Evolutionary conservation across 2,797 vertebrate genomes (phyloP).

Genomic region (Acanthurus leucopareius): DNA sequence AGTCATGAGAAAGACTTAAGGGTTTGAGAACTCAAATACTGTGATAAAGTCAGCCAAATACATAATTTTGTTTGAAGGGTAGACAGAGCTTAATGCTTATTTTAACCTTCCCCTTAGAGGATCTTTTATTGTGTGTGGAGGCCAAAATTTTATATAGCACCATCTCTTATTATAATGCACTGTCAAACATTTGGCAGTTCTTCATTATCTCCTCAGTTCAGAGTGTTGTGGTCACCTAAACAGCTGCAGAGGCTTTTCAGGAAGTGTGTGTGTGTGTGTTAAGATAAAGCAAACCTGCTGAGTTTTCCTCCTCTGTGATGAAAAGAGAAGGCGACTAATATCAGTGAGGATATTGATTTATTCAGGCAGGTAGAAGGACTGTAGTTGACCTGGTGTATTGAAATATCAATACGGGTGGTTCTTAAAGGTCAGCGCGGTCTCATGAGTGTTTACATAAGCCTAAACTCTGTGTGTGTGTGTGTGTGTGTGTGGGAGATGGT

Average conservation of each 20-base stretch:
- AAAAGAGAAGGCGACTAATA: conserved; percentile 4
- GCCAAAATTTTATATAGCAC: neutral
- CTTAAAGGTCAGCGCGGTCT: conserved; percentile 45
- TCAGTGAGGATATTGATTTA: conserved; percentile 22
- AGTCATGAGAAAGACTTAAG: neutral
- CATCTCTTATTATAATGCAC: neutral
- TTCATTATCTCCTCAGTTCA: neutral
- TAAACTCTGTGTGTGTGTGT: conserved; percentile 16
- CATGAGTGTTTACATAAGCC: conserved; percentile 11
- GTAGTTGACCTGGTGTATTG: conserved; percentile 13
- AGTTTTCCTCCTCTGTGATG: neutral
- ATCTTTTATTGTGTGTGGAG: neutral
- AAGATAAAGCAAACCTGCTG: neutral
- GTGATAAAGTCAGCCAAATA: neutral
- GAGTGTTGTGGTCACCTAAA: neutral
- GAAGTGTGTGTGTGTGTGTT: neutral
- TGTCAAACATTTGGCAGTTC: neutral
- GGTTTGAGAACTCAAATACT: too few species aligned
- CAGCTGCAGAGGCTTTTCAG: neutral
- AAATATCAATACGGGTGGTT: conserved; percentile 26
- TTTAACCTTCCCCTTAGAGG: neutral
- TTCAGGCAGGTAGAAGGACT: conserved; percentile 15
- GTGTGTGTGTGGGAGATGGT: neutral
- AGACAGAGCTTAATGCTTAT: neutral
- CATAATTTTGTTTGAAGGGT: neutral